phyloP scores from a whole-genome alignment of 2,797 vertebrate species.

The Poecilia gillii region DNA sequence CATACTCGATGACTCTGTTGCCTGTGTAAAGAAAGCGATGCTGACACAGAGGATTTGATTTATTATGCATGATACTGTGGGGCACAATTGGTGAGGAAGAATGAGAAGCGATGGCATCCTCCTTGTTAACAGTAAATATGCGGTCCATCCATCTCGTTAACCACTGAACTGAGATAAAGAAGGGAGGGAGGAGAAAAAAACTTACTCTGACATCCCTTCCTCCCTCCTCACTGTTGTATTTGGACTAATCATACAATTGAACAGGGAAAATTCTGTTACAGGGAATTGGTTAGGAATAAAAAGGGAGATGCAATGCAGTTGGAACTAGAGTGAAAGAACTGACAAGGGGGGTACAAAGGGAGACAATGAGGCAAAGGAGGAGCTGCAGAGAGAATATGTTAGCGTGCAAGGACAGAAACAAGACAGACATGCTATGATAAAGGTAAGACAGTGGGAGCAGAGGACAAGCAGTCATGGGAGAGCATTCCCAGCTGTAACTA shows the following conservation, averaged over 20 bases:
- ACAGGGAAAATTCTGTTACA: constrained; percentile 44
- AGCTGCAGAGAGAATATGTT: not conserved
- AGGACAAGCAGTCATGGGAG: constrained; percentile 39
- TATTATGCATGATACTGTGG: constrained; percentile 66
- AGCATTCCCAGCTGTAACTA: constrained; percentile 25
- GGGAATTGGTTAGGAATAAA: constrained; percentile 40
- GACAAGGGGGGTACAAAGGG: constrained; percentile 6
- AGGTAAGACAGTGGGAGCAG: constrained; percentile 52
- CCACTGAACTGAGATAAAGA: constrained; percentile 59
- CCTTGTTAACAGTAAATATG: constrained; percentile 69
- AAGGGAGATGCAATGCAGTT: constrained; percentile 42
- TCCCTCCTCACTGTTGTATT: constrained; percentile 29
- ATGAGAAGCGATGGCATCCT: constrained; percentile 58
- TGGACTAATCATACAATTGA: constrained; percentile 55
- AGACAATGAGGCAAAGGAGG: constrained; percentile 19
- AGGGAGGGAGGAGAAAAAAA: constrained; percentile 28
- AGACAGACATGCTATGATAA: constrained; percentile 37
- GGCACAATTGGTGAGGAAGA: constrained; percentile 49
- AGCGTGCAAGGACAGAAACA: constrained; percentile 24
- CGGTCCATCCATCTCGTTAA: constrained; percentile 61
- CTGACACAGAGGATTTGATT: constrained; percentile 62
- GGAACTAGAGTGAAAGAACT: constrained; percentile 13
- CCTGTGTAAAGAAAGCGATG: constrained; percentile 44
- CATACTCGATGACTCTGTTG: constrained; percentile 40
- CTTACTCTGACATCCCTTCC: constrained; percentile 6